Evolutionary conservation across 2,797 vertebrate genomes (phyloP), one percentile per base, ranked within the genome.

Genomic region (Acanthornis magna): DNA sequence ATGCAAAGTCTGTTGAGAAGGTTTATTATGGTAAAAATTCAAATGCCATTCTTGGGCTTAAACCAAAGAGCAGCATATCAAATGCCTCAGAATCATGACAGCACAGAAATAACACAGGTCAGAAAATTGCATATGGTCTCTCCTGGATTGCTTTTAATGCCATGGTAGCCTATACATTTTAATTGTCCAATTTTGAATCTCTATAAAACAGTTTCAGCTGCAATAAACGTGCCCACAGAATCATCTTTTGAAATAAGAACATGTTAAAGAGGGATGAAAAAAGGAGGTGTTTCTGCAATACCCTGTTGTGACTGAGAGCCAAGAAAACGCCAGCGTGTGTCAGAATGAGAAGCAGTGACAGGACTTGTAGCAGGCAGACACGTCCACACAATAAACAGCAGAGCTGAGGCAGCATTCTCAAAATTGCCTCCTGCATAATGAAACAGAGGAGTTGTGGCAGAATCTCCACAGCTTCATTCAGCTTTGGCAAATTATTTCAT

Each of bases 21-120:
- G 79, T 82, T 93, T 79, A 66, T 95, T 77, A 76, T 95, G 82
- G 83, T 94, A 78, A 77, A 95, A 93, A 93, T 85, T 82, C 27
- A 82, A 73, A 71, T 95, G 43, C 74, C 50, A 38, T 89, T 82
- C 71, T 94, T 75, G 65, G 65, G 29, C 95, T 95, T 94, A 91
- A 95, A 91, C 53, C 47, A 54, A 79, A 79, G 78, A 93, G 60
- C 47, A 94, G 80, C 55, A 27, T 91, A 93, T 91, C 77, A 89
- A 90, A 70, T 86, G 55, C 77, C 90, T 91, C 50, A 79, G 74
- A 85, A 82, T 76, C 68, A 89, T 90, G 93, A 83, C 60, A 94
- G 63, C 61, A 45, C 15, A 76, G 85, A 91, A 93, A 85, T 88
- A 71, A 53, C 53, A 66, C 40, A 70, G 83, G 54, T 90, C 80